Conservation (phyloP, 2,113 vertebrate genomes). For the Taxidea taxus region DNA sequence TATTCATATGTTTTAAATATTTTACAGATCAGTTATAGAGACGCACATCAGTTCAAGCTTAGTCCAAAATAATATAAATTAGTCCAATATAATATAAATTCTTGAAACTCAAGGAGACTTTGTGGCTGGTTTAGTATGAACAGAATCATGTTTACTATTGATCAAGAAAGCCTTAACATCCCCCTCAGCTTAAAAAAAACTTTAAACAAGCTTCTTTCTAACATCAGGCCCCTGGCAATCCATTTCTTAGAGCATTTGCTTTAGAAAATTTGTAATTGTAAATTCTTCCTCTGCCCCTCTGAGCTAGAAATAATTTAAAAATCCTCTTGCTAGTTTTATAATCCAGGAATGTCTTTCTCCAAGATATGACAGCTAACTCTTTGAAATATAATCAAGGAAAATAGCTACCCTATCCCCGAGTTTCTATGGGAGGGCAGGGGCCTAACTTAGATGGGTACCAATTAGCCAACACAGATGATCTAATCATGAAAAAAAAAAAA, state of each 20-base stretch:
- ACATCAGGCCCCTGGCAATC: no score
- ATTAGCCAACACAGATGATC: neutral
- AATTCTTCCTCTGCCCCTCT: neutral
- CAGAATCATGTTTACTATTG: neutral
- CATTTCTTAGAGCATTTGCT: neutral
- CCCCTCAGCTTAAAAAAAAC: neutral
- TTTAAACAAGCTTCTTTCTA: neutral
- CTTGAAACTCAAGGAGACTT: neutral
- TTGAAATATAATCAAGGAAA: neutral
- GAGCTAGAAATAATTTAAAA: neutral
- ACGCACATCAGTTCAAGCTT: neutral
- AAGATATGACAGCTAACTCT: neutral
- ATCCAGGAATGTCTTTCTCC: neutral
- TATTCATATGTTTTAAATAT: neutral
- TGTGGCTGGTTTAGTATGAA: neutral
- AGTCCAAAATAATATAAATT: neutral
- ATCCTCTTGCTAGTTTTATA: neutral
- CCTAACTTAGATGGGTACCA: neutral
- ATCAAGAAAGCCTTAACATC: neutral
- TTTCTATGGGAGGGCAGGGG: neutral
- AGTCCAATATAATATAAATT: neutral
- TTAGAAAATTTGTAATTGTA: neutral
- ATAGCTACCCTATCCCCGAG: neutral
- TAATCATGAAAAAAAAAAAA: neutral
- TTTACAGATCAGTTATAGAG: neutral